Base-by-base conservation (phyloP, 92 coral and sea anemone genomes). In the Phenganax subtilis region DNA sequence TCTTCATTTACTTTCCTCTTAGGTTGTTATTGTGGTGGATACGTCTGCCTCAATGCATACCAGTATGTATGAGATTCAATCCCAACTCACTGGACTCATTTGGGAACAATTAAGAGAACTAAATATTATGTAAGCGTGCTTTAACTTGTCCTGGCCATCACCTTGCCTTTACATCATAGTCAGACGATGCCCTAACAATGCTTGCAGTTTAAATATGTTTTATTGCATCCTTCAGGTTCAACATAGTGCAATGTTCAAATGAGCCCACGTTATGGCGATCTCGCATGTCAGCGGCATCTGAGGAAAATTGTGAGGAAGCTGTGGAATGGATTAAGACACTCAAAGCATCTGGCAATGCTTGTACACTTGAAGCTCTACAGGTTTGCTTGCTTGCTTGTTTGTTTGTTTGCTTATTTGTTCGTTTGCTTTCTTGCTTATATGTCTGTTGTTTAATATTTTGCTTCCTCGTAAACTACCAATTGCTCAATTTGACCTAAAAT, bases 1-100 rank as follows among this genome's bases (percentile, higher is more conserved):
- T 60, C 15, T 28, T 8, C n/a, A 29, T 9, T 55, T 51, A 63
- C 1, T 60, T n/a, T 8, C 51, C 61, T 63, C 84, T 84, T 69
- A 91, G 98, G 97, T 94, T 58, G 85, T 80, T 30, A 91, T 94
- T 52, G 66, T 94, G 81, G 84, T 94, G 53, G 98, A 92, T 89
- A 91, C 97, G 1, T 94, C 98, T 68, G 97, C 96, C 37, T 94
- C 98, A 64, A 94, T 94, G 98, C 96, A 89, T 55, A 88, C 88
- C 84, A 94, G 98, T 68, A 90, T 94, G 92, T 91, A 88, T 28
- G 98, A 92, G 29, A 80, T 94, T 7, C 92, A 94, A 84, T 76
- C 96, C 55, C 96, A 94, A 67, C 86, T 94, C 30, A 89, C 92
- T 57, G 97, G 97, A 61, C 85, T 94, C 12, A 89, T 94, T 67